Base-by-base conservation (phyloP, 2,797 vertebrate species). In the Sebastes glaucus region DNA sequence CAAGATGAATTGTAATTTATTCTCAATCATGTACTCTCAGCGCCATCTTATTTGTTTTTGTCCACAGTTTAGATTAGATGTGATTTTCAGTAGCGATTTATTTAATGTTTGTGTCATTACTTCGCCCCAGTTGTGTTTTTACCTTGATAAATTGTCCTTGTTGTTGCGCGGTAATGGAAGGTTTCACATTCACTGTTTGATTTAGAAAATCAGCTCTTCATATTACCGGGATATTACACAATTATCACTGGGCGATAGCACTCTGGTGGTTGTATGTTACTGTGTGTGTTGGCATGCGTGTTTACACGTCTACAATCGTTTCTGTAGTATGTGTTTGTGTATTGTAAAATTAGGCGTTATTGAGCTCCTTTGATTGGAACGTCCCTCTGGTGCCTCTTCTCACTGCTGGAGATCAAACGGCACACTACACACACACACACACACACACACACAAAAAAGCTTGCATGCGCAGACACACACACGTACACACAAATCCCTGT, bases 401-500 rank as follows among this genome's bases (percentile, higher is more conserved):
- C 74, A 78, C 66, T 67, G 70, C 68, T 74, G 82, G 65, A 83
- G 73, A 81, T 88, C 68, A 83, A 49, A 49, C 42, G 14, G 14
- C 64, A 81, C 63, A 84, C 70, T 27, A 71, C 52, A 74, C 77
- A 55, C 59, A 75, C 52, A 69, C 83, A 59, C 55, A 55, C 42
- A 77, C 30, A 32, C 52, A 77, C 30, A 30, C 28, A 30, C 28
- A 78, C 67, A 77, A 53, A 77, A 28, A 61, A n/a, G 20, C 55
- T 8, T 57, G 71, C 28, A 70, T 52, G 33, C n/a, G 11, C 64
- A 60, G 61, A 66, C 67, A 83, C 60, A 74, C 70, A 74, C 53
- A 73, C 92, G 91, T 90, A 91, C 93, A 93, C 89, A 91, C 88
- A 92, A 94, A 95, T 97, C 97, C 97, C 97, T 84, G 89, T 96